Evolutionary conservation across 2,113 vertebrate genomes (phyloP).

Genomic region (Oenanthe melanoleuca): DNA sequence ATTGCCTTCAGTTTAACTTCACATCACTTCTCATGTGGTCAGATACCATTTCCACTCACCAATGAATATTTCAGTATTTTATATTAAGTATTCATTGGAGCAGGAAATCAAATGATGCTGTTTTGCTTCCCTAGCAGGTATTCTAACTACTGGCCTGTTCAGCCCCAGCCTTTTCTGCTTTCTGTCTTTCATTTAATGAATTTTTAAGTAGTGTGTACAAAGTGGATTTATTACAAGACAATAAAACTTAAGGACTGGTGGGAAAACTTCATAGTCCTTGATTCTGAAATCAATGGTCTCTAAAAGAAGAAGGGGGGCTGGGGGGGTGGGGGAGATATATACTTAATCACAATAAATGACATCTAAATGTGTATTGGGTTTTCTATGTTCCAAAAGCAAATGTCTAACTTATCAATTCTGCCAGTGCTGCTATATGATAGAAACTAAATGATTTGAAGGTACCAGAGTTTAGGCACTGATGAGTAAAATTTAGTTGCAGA

Average conservation of each 20-base stretch:
- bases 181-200: neutral
- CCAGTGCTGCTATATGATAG: neutral
- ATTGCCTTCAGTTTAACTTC: neutral
- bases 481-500: constrained; percentile 24
- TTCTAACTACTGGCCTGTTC: neutral
- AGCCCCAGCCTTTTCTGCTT: neutral
- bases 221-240: neutral
- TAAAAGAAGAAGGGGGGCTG: neutral
- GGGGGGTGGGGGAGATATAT: neutral
- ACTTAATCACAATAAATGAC: neutral
- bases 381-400: neutral
- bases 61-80: constrained; percentile 39
- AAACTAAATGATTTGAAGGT: neutral
- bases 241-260: neutral
- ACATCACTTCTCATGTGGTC: neutral
- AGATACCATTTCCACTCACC: neutral
- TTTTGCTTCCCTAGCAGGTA: neutral
- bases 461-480: neutral
- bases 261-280: neutral
- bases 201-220: neutral
- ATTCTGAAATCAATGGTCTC: neutral
- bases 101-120: neutral
- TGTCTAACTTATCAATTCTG: neutral
- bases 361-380: neutral
- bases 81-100: constrained; percentile 12